phyloP scores from a whole-genome alignment of 2,888 invertebrate genomes.

The Chydorus sphaericus region DNA sequence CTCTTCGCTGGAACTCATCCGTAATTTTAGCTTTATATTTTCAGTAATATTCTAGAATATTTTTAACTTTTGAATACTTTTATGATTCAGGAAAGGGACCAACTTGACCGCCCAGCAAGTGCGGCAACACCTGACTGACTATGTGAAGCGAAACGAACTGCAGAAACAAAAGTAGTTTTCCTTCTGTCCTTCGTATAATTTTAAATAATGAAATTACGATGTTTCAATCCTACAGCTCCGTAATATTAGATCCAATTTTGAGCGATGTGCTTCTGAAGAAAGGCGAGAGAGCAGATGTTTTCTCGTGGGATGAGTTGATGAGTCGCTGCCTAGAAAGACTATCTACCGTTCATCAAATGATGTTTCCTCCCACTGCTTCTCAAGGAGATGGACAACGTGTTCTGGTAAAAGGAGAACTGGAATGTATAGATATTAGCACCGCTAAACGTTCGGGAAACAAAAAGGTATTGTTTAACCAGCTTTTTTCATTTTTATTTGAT shows the following conservation, averaged over 20 bases:
- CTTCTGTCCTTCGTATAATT: neutral
- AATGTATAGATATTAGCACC: slow-evolving; percentile 60
- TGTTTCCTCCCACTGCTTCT: slow-evolving; percentile 30
- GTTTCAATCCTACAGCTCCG: slow-evolving; percentile 31
- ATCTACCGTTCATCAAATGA: slow-evolving; percentile 53
- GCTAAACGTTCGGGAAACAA: slow-evolving; percentile 71
- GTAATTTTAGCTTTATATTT: neutral
- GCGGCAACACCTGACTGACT: slow-evolving; percentile 49
- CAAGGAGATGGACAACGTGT: slow-evolving; percentile 27
- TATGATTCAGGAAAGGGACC: slow-evolving; percentile 40
- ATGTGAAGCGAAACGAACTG: slow-evolving; percentile 49
- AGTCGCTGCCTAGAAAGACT: slow-evolving; percentile 47
- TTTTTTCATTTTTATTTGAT: too few relatives aligned
- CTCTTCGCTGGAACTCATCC: slow-evolving; percentile 34
- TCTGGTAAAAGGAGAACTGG: slow-evolving; percentile 50
- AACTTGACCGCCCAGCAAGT: slow-evolving; percentile 45
- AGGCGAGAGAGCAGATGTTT: slow-evolving; percentile 24
- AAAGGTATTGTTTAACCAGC: slow-evolving; percentile 48
- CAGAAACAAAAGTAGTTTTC: slow-evolving; percentile 29
- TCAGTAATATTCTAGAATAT: slow-evolving; percentile 18
- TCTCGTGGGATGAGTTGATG: slow-evolving; percentile 58
- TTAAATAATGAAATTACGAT: slow-evolving; percentile 19
- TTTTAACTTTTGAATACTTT: slow-evolving; percentile 6
- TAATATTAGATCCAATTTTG: slow-evolving; percentile 40
- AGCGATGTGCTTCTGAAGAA: slow-evolving; percentile 31